Evolutionary conservation across 2,888 invertebrate species (phyloP), one percentile per base, ranked within the genome.

Genomic region (Himalopsyche kuldschensis): DNA sequence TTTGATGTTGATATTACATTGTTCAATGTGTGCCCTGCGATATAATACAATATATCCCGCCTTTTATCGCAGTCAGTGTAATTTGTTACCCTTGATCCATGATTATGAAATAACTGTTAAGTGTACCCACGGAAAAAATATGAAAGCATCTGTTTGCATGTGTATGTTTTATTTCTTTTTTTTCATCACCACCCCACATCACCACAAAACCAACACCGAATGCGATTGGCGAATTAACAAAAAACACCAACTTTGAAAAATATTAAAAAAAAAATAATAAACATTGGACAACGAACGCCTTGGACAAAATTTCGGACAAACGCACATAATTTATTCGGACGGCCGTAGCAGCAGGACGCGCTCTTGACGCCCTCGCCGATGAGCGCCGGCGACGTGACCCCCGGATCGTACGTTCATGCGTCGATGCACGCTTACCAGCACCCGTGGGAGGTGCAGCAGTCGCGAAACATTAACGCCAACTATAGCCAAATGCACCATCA

Each of bases 361-460:
- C 87, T 75, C 86, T 48, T 48, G 88, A 88, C 78, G 84, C 85
- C 41, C 84, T 87, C 79, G 86, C 88, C 75, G 84, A 86, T 83
- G 84, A 87, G 75, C 87, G 89, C 81, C 89, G 90, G 90, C 87
- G 86, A 86, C 48, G 35, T 83, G 27, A 86, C 85, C 41, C 85
- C 86, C 15, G 85, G 84, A 41, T 85, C 84, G 76, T 87, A 86
- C 87, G 91, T 91, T 87, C 92, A 92, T 90, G 90, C 91, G 88
- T 90, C 91, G 87, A 91, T 91, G 89, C 91, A 90, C 87, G 91
- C 92, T 87, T 92, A 94, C 92, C 94, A 94, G 91, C 94, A 94
- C 91, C 94, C 93, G 87, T 94, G 94, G 94, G 94, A 94, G 91
- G 90, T 94, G 90, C 92, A 92, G 88, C 93, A 93, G 89, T 92